These are phyloP conservation scores for Galerucella pusilla DNA, from an alignment of 2,888 invertebrate species.

Conservation along the genomic window DNA sequence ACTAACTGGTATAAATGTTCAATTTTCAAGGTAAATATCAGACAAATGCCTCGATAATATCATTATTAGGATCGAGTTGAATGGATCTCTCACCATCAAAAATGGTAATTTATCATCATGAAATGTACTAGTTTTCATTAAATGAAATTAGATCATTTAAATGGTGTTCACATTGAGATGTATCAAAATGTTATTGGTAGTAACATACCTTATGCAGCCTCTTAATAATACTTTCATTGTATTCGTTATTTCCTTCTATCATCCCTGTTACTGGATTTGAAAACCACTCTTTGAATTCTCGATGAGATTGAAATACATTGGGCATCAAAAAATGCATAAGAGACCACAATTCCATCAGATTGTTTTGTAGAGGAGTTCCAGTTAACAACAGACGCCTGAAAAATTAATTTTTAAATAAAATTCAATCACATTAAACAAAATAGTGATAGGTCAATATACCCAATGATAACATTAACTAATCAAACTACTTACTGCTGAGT, in stretches of 20 bases:
- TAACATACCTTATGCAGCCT: slow-evolving; percentile 84
- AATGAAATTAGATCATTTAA: too few species aligned
- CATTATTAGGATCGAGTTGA: slow-evolving; percentile 52
- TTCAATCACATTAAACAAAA: background rate
- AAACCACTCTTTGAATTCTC: slow-evolving; percentile 99
- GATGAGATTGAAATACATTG: slow-evolving; percentile 94
- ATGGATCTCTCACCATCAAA: slow-evolving; percentile 54
- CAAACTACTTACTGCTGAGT: slow-evolving; percentile 79
- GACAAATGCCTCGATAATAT: slow-evolving; percentile 59
- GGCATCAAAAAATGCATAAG: slow-evolving; percentile 99
- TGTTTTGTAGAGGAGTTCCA: slow-evolving; percentile 96
- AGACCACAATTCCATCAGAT: slow-evolving; percentile 97
- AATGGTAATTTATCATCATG: slow-evolving; percentile 50
- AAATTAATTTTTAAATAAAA: slow-evolving; percentile 40
- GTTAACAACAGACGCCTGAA: slow-evolving; percentile 87
- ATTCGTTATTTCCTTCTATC: slow-evolving; percentile 93
- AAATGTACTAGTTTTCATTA: background rate
- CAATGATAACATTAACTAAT: background rate
- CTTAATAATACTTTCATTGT: slow-evolving; percentile 89
- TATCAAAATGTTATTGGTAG: too few species aligned
- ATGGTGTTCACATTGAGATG: too few species aligned
- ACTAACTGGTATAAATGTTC: background rate
- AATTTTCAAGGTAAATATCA: slow-evolving; percentile 52
- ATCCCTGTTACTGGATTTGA: slow-evolving; percentile 96
- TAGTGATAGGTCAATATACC: background rate